Conservation (phyloP, 2,888 invertebrate genomes). For the Cyaniris semiargus region DNA sequence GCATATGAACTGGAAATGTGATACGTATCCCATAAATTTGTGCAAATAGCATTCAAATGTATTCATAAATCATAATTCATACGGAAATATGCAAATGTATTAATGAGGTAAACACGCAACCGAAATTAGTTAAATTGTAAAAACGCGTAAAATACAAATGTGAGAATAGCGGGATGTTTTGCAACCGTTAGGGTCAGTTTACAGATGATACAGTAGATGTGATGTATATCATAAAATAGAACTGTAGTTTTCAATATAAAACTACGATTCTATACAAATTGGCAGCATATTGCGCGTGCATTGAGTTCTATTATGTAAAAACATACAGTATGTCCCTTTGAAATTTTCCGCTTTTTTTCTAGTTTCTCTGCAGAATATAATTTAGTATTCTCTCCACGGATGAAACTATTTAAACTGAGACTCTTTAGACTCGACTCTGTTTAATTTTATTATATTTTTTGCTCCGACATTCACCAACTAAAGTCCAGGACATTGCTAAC, state of each 20-base stretch:
- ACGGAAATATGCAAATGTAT: slow-evolving; percentile 16
- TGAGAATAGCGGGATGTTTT: too few relatives aligned
- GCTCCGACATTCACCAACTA: neutral
- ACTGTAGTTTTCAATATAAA: neutral
- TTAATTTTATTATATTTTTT: slow-evolving; percentile 12
- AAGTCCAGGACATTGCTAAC: slow-evolving; percentile 4
- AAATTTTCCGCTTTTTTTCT: neutral
- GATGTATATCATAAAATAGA: too few relatives aligned
- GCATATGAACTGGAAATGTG: neutral
- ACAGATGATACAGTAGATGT: too few relatives aligned
- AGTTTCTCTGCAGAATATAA: slow-evolving; percentile 17
- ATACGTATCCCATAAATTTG: slow-evolving; percentile 5
- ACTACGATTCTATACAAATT: neutral
- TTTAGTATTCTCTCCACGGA: slow-evolving; percentile 12
- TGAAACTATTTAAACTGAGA: slow-evolving; percentile 16
- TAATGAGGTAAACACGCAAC: slow-evolving; percentile 2
- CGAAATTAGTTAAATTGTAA: slow-evolving; percentile 1
- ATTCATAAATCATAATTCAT: slow-evolving; percentile 30
- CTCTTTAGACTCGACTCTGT: neutral
- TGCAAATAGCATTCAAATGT: slow-evolving; percentile 26
- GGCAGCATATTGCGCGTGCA: neutral
- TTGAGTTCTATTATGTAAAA: neutral
- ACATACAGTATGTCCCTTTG: neutral
- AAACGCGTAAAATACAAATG: neutral
- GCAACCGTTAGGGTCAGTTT: neutral